phyloP scores from a whole-genome alignment of 1,140 invertebrate genomes.

The Drosophila nikananu region DNA sequence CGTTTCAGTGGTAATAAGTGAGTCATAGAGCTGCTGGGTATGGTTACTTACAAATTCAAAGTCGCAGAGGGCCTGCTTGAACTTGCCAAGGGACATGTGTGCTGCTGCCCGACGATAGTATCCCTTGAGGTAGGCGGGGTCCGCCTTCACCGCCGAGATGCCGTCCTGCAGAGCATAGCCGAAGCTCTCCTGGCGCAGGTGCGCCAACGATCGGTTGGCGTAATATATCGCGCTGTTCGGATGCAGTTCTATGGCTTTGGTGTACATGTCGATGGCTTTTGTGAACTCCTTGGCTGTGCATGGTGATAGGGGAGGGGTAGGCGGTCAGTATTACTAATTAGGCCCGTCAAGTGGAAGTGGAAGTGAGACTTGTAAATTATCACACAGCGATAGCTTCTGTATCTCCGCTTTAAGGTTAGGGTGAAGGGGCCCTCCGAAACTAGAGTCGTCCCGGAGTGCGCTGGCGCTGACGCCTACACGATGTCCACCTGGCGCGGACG shows the following conservation, averaged over 20 bases:
- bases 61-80: constrained; percentile 97
- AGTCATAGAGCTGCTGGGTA: background rate
- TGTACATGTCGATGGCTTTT: constrained; percentile 95
- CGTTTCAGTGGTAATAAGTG: background rate
- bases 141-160: constrained; percentile 94
- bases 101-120: constrained; percentile 98
- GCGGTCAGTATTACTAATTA: constrained; percentile 42
- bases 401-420: constrained; percentile 60
- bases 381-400: constrained; percentile 47
- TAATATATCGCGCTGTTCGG: constrained; percentile 94
- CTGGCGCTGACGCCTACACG: background rate
- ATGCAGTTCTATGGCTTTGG: constrained; percentile 95
- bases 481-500: background rate
- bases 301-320: background rate
- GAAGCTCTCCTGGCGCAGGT: constrained; percentile 96
- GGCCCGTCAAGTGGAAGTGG: constrained; percentile 5
- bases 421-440: constrained; percentile 47
- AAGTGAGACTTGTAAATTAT: constrained; percentile 57
- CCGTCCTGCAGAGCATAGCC: constrained; percentile 97
- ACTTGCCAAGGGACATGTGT: constrained; percentile 99
- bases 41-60: constrained; percentile 92
- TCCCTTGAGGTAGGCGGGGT: constrained; percentile 96
- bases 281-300: constrained; percentile 94
- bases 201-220: constrained; percentile 97
- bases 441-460: constrained; percentile 4